Conservation (phyloP, 1,140 invertebrate species). For the Drosophila pseudoananassae region DNA sequence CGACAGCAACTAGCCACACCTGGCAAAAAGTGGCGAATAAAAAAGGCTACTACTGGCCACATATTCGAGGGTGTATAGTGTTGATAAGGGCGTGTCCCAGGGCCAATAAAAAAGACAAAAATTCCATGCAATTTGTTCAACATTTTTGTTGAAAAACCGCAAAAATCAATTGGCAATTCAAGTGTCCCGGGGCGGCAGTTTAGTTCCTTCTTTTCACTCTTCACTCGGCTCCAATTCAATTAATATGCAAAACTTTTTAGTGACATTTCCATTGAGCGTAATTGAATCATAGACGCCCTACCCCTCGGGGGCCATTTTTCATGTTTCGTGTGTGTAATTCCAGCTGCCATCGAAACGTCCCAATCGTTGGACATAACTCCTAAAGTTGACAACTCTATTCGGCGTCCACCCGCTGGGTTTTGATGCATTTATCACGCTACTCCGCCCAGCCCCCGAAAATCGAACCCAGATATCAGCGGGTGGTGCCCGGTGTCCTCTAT, state of each 20-base stretch:
- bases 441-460: slow-evolving; percentile 12
- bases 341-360: slow-evolving; percentile 27
- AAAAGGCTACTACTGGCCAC: slow-evolving; percentile 27
- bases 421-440: slow-evolving; percentile 60
- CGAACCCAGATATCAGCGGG: slow-evolving; percentile 66
- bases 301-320: slow-evolving; percentile 26
- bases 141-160: slow-evolving; percentile 74
- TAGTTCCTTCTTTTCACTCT: not conserved
- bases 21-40: slow-evolving; percentile 34
- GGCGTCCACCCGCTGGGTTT: slow-evolving; percentile 36
- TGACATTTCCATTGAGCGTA: slow-evolving; percentile 66
- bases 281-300: slow-evolving; percentile 64
- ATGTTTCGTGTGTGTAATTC: slow-evolving; percentile 30
- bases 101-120: slow-evolving; percentile 63
- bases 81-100: slow-evolving; percentile 69
- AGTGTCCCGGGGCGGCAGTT: slow-evolving; percentile 33
- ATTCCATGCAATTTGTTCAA: slow-evolving; percentile 61
- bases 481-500: slow-evolving; percentile 41
- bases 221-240: slow-evolving; percentile 44
- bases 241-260: slow-evolving; percentile 60
- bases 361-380: slow-evolving; percentile 21
- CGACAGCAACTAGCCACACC: slow-evolving; percentile 67
- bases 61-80: slow-evolving; percentile 26
- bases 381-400: slow-evolving; percentile 71
- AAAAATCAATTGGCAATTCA: slow-evolving; percentile 82